Evolutionary conservation across 2,888 invertebrate genomes (phyloP), one percentile per base, ranked within the genome.

Genomic region (Deroplatys truncata): DNA sequence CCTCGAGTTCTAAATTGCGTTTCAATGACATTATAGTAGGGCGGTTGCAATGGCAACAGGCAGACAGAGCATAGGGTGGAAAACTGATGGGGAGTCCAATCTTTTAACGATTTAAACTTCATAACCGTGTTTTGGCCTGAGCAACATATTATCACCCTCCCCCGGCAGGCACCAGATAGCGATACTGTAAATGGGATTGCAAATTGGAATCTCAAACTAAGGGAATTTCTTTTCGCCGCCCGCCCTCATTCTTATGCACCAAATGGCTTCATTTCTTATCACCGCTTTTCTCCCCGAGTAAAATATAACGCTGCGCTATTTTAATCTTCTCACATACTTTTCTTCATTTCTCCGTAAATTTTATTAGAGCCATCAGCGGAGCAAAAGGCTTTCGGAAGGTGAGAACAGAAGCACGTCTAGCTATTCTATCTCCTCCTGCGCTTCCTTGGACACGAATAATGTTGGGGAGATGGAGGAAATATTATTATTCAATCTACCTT

Each of bases 191-290:
- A 87, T 87, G 87, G 87, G 87, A 87, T 82, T 87, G 82, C 87
- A 87, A 82, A 87, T 87, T 87, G 87, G 83, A 87, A 87, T 82
- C 87, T 35, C 82, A 87, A 82, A 35, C 28, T n/a, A 35, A 72
- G 87, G 35, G 83, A 87, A 82, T 83, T 87, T 87, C 31, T 87
- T 82, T 29, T 31, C 31, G 16, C 35, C 84, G 25, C 31, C 20
- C 25, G 15, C 56, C 56, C 56, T 72, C 56, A 72, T 72, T 72
- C 56, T 72, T 72, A 72, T 72, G 56, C 56, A 72, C 31, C 28
- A 83, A 87, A 87, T 87, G 87, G 82, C 87, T 87, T 83, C 87
- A 87, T 87, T 83, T 85, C 85, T 83, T 87, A 83, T 87, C 83
- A 9, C n/a, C 82, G 28, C 10, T 43, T 35, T 82, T 82, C 43